Base-by-base conservation (phyloP, 2,113 vertebrate genomes). In the Manacus vitellinus region DNA sequence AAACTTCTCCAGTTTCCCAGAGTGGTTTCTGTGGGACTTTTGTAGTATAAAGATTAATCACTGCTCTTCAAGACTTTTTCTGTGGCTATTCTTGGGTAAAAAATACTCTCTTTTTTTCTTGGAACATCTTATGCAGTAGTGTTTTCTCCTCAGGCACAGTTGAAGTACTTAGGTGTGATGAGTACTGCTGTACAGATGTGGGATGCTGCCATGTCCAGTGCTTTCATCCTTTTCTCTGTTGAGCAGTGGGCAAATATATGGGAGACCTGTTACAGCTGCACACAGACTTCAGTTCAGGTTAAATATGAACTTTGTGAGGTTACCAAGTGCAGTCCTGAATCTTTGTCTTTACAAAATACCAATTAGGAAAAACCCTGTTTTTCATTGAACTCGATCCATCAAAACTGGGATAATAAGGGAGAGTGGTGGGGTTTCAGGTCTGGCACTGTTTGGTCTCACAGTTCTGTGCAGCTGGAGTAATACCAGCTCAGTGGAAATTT, bases 331-430 rank as follows among this genome's bases (percentile, higher is more conserved):
- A 51, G 3, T 46, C 28, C 33, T 49, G n/a, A 28, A 21, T 39
- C 0, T 21, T 35, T 77, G n/a, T 43, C 27, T 73, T 88, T n/a
- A 8, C 44, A 47, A 58, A 25, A 9, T 14, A 13, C 1, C 24
- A 0, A 0, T 30, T 33, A 10, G 58, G 43, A 51, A 68, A 19
- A 25, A 2, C 0, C 6, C 1, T n/a, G 14, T 25, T 68, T 65
- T 82, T 33, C 24, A 3, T 41, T 61, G 16, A 18, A 5, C 16
- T 49, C 22, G 2, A 18, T 23, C 23, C 5, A 6, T 35, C 27
- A 33, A 51, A 30, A 56, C 3, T 39, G n/a, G 37, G 33, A 5
- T 37, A 7, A 19, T 33, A 52, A 19, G 37, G 58, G 31, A 46
- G 25, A 35, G 28, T 1, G 4, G 9, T 14, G 33, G 14, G 3